Percentiles rank a stretch among this genome's conserved stretches.
phyloP scores from a whole-genome alignment of 2,113 vertebrate genomes.

The Platanista minor region DNA sequence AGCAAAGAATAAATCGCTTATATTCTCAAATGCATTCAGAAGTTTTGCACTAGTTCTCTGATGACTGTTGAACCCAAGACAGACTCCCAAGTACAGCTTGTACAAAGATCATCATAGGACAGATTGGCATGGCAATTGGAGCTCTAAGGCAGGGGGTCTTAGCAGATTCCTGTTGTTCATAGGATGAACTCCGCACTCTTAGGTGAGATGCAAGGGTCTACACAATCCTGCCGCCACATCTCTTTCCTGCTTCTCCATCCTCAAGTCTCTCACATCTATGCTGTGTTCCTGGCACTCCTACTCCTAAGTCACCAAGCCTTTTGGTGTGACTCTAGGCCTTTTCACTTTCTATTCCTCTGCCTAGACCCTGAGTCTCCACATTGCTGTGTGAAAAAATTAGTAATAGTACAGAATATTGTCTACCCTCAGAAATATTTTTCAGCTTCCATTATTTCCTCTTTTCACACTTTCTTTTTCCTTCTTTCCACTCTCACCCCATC shows the following conservation, averaged over 20 bases:
- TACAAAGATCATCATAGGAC: neutral
- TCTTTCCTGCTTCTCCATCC: neutral
- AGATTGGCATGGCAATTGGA: neutral
- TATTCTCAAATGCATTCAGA: neutral
- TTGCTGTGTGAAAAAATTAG: neutral
- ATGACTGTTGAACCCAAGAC: neutral
- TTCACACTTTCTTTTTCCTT: neutral
- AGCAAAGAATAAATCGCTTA: neutral
- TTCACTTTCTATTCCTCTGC: neutral
- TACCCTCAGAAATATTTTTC: neutral
- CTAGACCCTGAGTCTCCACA: neutral
- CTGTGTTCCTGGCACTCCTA: neutral
- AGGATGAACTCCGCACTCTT: neutral
- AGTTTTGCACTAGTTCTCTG: neutral
- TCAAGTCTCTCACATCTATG: neutral
- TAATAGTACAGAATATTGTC: neutral
- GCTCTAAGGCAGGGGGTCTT: neutral
- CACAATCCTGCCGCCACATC: rapidly evolving
- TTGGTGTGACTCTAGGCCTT: neutral
- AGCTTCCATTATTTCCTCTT: neutral
- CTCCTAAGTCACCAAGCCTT: neutral
- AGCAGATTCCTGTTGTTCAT: neutral
- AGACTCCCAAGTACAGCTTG: neutral
- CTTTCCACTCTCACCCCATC: no score
- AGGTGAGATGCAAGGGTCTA: neutral